Evolutionary conservation across 2,797 vertebrate genomes (phyloP).

Genomic region (Chelon auratus): DNA sequence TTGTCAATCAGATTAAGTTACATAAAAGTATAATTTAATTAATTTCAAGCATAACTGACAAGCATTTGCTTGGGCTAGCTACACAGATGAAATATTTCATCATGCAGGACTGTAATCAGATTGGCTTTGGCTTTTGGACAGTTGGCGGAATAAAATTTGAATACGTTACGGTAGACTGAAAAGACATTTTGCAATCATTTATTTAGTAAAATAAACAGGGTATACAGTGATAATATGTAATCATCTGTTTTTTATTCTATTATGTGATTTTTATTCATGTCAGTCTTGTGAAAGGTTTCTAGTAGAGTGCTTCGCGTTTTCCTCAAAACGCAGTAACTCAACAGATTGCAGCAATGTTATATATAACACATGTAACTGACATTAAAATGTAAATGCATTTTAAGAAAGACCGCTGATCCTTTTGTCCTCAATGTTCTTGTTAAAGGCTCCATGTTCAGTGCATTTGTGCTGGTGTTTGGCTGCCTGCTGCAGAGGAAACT

Average conservation of each 20-base stretch:
- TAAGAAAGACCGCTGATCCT: neutral
- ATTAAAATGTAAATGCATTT: neutral
- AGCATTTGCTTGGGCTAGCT: neutral
- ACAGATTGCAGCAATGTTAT: neutral
- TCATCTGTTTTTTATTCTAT: neutral
- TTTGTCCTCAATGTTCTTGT: conserved; percentile 1
- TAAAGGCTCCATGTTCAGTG: conserved; percentile 68
- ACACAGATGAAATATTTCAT: neutral
- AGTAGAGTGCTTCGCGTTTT: neutral
- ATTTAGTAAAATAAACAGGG: neutral
- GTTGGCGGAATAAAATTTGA: neutral
- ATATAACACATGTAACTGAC: neutral
- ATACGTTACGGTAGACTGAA: neutral
- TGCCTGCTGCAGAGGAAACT: conserved; percentile 85
- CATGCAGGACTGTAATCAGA: neutral
- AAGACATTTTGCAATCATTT: neutral
- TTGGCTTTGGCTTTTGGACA: neutral
- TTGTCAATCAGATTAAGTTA: neutral
- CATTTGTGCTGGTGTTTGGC: conserved; percentile 69
- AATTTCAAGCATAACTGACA: neutral
- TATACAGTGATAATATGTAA: neutral
- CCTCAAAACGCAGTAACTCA: neutral
- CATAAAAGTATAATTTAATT: neutral
- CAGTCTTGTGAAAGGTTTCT: neutral
- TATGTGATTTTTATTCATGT: neutral